phyloP scores from a whole-genome alignment of 2,888 invertebrate species.

The Brachycybe producta region DNA sequence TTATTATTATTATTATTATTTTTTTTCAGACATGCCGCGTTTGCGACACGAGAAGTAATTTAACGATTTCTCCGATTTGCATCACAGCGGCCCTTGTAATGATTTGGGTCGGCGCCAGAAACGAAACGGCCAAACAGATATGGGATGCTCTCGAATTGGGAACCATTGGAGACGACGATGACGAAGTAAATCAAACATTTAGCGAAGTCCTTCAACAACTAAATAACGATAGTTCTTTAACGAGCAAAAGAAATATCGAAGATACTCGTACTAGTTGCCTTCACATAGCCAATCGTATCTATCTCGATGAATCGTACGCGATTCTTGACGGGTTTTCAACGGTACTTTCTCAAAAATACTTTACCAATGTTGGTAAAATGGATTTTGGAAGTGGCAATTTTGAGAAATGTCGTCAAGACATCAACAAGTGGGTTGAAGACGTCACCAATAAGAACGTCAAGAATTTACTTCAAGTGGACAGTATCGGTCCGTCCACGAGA shows the following conservation, averaged over 20 bases:
- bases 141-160: conserved; percentile 25
- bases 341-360: conserved; percentile 2
- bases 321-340: conserved; percentile 3
- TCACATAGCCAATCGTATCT: conserved; percentile 1
- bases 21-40: conserved; percentile 2
- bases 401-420: conserved; percentile 35
- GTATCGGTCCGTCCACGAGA: not conserved
- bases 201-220: conserved; percentile 28
- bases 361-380: not conserved
- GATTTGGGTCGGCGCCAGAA: conserved; percentile 33
- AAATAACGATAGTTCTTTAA: conserved; percentile 34
- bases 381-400: not conserved
- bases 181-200: conserved; percentile 45
- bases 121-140: conserved; percentile 26
- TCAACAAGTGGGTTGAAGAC: conserved; percentile 69
- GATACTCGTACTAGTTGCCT: conserved; percentile 22
- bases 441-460: conserved; percentile 71
- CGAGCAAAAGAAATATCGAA: conserved; percentile 40
- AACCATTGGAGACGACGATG: not conserved
- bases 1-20: too few relatives aligned
- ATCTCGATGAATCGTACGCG: conserved; percentile 4
- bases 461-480: conserved; percentile 45
- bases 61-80: conserved; percentile 32
- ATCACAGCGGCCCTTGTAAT: conserved; percentile 33
- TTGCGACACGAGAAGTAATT: not conserved